Base-by-base conservation (phyloP, 2,797 vertebrate genomes). In the Poeciliopsis paucimaculata region DNA sequence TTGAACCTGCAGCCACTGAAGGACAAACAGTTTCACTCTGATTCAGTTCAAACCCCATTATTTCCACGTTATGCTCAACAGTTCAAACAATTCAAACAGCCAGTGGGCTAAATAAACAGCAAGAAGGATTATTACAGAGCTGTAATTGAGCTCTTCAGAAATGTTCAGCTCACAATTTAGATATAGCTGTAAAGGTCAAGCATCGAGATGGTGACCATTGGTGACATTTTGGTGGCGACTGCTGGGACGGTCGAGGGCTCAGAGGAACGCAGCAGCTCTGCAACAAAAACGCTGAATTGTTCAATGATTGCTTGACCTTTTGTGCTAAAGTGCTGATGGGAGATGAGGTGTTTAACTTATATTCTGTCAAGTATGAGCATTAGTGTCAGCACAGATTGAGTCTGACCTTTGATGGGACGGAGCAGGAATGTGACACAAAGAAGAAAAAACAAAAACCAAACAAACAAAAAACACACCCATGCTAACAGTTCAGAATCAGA, bases 301-400 rank as follows among this genome's bases (percentile, higher is more conserved):
- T 45, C n/a, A 41, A 11, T 72, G 81, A 89, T 80, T 86, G 82
- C 78, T 82, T 84, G 89, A 89, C 87, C 84, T 89, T 89, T 84
- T 47, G 49, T 70, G 41, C 13, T 36, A 45, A 83, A 78, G 62
- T 73, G 75, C 68, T 73, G 76, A 73, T 74, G 77, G 80, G 53
- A 86, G 84, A 83, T 81, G 45, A 91, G 86, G 80, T 76, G 84
- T 79, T 87, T 82, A 86, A 89, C 66, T 75, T 72, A 72, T 39
- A 77, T 73, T 72, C 46, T 75, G 80, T 83, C 80, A 66, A 45
- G 77, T 57, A 51, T 68, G 55, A 77, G 75, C 77, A 57, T 87
- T 76, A 76, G 71, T 43, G 83, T 82, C 79, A 34, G 62, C 7
- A 8, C 57, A 68, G 73, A 80, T 36, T 16, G 55, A 76, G 73